phyloP scores from a whole-genome alignment of 2,888 invertebrate species.

The Ectemnius cavifrons region DNA sequence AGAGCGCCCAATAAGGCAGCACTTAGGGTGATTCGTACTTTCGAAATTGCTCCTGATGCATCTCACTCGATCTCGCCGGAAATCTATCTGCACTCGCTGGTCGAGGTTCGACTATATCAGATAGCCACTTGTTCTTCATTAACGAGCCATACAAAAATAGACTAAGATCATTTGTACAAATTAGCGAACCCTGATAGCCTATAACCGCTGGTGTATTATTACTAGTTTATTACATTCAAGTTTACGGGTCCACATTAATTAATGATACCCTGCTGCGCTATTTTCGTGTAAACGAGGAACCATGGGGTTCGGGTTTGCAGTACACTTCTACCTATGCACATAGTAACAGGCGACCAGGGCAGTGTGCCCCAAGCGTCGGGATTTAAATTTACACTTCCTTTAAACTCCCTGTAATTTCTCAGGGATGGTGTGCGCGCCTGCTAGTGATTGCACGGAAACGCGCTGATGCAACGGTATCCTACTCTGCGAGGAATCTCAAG shows the following conservation, averaged over 20 bases:
- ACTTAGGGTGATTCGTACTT: slow-evolving; percentile 20
- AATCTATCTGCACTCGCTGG: neutral
- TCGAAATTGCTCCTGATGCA: slow-evolving; percentile 17
- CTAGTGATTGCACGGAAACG: neutral
- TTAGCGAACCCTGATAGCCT: too few species aligned
- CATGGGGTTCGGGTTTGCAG: neutral
- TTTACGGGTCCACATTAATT: neutral
- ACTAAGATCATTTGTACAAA: too few species aligned
- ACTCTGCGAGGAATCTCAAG: neutral
- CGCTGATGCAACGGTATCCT: neutral
- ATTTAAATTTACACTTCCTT: slow-evolving; percentile 46
- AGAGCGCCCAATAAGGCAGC: slow-evolving; percentile 21
- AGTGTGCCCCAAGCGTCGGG: slow-evolving; percentile 11
- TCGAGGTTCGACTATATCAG: neutral
- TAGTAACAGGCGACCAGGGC: neutral
- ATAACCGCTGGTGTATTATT: neutral
- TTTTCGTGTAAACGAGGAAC: slow-evolving; percentile 4
- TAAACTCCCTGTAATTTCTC: slow-evolving; percentile 24
- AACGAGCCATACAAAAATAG: too few species aligned
- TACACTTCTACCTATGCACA: neutral
- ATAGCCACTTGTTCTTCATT: neutral
- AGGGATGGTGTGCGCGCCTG: slow-evolving; percentile 14
- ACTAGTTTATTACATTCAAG: neutral
- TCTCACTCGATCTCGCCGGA: neutral
- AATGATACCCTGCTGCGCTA: neutral